A percentile compares a stretch with the other conserved stretches of the same genome.
These are phyloP conservation scores for Kryptolebias ocellatus DNA, from an alignment of 2,797 vertebrate species.

Conservation along the genomic window DNA sequence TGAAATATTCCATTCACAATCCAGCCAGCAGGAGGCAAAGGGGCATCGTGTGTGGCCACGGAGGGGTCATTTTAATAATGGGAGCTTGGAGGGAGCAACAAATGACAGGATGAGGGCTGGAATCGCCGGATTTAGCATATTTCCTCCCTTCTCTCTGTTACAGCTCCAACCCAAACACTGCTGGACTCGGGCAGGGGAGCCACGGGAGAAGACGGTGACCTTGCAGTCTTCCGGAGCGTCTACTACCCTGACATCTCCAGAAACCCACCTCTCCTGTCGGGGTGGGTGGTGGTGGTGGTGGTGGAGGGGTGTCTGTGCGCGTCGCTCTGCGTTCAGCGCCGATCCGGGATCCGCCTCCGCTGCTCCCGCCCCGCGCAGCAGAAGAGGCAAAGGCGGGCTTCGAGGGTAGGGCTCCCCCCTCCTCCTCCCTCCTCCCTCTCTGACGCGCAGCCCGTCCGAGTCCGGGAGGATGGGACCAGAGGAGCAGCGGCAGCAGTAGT, in stretches of 20 bases:
- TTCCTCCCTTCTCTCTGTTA: background rate
- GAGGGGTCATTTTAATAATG: conserved; percentile 76
- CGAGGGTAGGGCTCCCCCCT: too few relatives aligned
- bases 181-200: background rate
- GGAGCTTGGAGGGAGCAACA: conserved; percentile 64
- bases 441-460: conserved; percentile 71
- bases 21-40: conserved; percentile 80
- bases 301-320: conserved; percentile 35
- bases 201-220: conserved; percentile 20
- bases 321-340: conserved; percentile 67
- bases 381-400: conserved; percentile 14
- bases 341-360: conserved; percentile 60
- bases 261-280: conserved; percentile 38
- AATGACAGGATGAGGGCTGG: conserved; percentile 37
- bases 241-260: conserved; percentile 22
- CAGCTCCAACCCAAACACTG: conserved; percentile 9
- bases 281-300: too few relatives aligned
- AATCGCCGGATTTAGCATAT: conserved; percentile 20
- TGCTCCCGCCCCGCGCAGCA: conserved; percentile 81
- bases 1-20: conserved; percentile 83
- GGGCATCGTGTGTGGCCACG: conserved; percentile 71
- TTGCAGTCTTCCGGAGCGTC: conserved; percentile 33
- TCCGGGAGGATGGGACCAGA: conserved; percentile 77
- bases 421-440: background rate
- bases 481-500: conserved; percentile 66